Percentiles rank a stretch among this genome's conserved stretches.
These are phyloP conservation scores for Origma solitaria DNA, from an alignment of 2,113 vertebrate genomes.

Conservation along the genomic window DNA sequence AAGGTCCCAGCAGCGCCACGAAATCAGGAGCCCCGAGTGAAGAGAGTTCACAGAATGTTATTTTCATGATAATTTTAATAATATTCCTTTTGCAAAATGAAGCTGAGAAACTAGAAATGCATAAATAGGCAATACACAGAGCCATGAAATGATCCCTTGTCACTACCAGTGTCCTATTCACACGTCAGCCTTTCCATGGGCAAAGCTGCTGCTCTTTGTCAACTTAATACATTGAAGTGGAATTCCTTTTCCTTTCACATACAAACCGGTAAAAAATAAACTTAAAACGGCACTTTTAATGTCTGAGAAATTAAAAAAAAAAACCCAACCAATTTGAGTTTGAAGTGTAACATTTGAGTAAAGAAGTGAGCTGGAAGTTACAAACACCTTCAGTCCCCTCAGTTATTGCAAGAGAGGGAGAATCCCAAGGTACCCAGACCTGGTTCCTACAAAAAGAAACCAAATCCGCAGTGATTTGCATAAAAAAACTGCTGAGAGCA, in stretches of 20 bases:
- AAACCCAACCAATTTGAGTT: background rate
- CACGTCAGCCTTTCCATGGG: background rate
- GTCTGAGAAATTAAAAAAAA: background rate
- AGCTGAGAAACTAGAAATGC: slow-evolving; percentile 45
- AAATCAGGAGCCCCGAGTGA: background rate
- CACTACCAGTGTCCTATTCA: background rate
- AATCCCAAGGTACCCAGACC: background rate
- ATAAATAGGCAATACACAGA: slow-evolving; percentile 34
- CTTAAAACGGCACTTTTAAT: background rate
- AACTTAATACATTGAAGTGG: background rate
- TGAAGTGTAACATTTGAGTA: background rate
- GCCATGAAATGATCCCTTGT: background rate
- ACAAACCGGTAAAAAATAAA: background rate
- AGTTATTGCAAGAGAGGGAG: background rate
- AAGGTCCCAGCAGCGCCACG: background rate
- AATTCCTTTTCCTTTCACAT: background rate
- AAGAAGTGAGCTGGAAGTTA: background rate
- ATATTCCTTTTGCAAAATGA: slow-evolving; percentile 41
- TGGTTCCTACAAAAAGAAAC: slow-evolving; percentile 16
- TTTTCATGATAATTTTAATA: slow-evolving; percentile 52
- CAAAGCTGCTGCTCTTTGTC: background rate
- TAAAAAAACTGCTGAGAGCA: slow-evolving; percentile 54
- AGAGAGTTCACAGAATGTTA: slow-evolving; percentile 41
- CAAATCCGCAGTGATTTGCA: slow-evolving; percentile 45
- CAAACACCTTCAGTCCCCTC: slow-evolving; percentile 2